These are phyloP conservation scores for Pseudococcus longispinus DNA, from an alignment of 2,888 invertebrate species.

Conservation along the genomic window DNA sequence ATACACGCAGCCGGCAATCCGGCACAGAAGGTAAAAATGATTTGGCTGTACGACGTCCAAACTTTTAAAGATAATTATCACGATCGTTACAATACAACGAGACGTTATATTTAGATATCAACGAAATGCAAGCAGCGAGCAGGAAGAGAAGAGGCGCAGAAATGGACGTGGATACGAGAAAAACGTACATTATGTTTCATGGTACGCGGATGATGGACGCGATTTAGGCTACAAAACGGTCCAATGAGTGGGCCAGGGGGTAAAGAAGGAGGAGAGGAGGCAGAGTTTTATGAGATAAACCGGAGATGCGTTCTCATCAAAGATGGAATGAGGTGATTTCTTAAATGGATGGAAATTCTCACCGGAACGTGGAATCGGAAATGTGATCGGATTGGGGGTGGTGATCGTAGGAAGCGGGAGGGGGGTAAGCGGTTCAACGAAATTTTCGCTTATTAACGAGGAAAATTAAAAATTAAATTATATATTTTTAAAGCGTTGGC, in stretches of 20 bases:
- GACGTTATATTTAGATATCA: conserved; percentile 36
- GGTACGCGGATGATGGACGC: background rate
- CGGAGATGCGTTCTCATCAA: no score
- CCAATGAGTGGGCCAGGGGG: background rate
- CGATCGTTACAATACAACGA: conserved; percentile 12
- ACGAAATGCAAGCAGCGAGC: conserved; percentile 23
- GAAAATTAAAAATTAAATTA: conserved; percentile 43
- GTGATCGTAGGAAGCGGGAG: background rate
- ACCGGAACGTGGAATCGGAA: background rate
- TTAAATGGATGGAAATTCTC: background rate
- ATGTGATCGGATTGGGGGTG: background rate
- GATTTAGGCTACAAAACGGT: background rate
- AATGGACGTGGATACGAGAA: background rate
- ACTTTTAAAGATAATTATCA: conserved; percentile 37
- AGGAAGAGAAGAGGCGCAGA: background rate
- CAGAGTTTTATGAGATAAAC: no score
- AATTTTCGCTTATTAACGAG: conserved; percentile 44
- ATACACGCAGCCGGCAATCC: background rate
- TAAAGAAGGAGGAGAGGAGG: background rate
- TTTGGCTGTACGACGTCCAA: conserved; percentile 34
- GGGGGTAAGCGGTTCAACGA: conserved; percentile 4
- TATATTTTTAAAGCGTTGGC: conserved; percentile 55
- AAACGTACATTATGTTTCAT: background rate
- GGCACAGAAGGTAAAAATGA: conserved; percentile 23
- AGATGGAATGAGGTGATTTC: background rate